phyloP scores from a whole-genome alignment of 2,797 vertebrate genomes.

The Acomys russatus region DNA sequence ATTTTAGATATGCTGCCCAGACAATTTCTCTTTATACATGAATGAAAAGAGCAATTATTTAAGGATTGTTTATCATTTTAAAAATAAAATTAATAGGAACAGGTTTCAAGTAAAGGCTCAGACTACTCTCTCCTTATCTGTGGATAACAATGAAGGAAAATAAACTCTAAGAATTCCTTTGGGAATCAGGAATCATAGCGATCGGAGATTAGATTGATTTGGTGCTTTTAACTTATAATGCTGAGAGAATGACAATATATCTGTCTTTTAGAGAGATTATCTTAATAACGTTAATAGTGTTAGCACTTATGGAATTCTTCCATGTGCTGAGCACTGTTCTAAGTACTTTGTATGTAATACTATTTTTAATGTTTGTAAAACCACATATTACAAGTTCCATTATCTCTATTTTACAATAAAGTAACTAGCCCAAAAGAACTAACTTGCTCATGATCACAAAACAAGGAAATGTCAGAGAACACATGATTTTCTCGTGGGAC shows the following conservation, averaged over 20 bases:
- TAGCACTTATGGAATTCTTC: neutral
- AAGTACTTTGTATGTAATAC: neutral
- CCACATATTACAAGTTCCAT: slow-evolving; percentile 8
- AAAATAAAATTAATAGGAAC: neutral
- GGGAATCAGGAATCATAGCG: slow-evolving; percentile 46
- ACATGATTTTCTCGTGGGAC: neutral
- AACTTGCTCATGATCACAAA: slow-evolving; percentile 18
- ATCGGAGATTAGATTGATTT: neutral
- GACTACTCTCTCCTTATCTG: neutral
- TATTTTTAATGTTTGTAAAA: slow-evolving; percentile 60
- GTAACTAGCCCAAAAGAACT: neutral
- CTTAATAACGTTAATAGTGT: slow-evolving; percentile 15
- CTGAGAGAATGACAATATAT: neutral
- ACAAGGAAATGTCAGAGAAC: neutral
- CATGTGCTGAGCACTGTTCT: neutral
- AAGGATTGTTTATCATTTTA: slow-evolving; percentile 29
- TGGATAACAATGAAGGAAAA: slow-evolving; percentile 39
- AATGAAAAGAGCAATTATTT: neutral
- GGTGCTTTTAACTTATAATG: slow-evolving; percentile 16
- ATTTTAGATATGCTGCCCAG: neutral
- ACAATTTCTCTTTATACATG: neutral
- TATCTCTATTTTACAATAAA: slow-evolving; percentile 52
- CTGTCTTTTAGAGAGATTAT: neutral
- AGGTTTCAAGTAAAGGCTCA: neutral
- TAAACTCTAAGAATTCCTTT: slow-evolving; percentile 6